Evolutionary conservation across 92 coral and sea anemone genomes (phyloP).

Genomic region (Umimayanthus kanabou): DNA sequence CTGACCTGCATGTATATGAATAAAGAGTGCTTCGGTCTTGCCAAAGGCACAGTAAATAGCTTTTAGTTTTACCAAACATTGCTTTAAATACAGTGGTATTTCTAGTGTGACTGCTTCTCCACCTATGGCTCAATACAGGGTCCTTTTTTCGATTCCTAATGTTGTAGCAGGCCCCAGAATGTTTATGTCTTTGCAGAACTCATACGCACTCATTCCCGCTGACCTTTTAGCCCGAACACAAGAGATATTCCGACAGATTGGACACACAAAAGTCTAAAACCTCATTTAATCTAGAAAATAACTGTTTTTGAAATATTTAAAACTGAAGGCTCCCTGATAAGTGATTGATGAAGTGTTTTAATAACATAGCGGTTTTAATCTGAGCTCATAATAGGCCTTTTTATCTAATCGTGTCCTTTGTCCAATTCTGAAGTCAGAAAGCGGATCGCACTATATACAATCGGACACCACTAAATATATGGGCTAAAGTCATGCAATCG

Average conservation of each 20-base stretch:
- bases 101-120: neutral
- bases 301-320: neutral
- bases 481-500: conserved; percentile 49
- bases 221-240: neutral
- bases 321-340: neutral
- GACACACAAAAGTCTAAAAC: neutral
- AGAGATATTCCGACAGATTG: too few relatives aligned
- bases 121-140: neutral
- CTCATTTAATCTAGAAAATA: neutral
- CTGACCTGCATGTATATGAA: neutral
- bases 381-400: neutral
- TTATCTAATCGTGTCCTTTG: neutral
- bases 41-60: neutral
- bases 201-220: neutral
- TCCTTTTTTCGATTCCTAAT: too few relatives aligned
- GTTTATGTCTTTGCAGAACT: too few relatives aligned
- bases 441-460: neutral
- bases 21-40: too few relatives aligned
- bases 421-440: neutral
- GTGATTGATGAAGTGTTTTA: neutral
- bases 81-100: neutral
- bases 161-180: too few relatives aligned
- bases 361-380: neutral
- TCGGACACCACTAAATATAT: neutral
- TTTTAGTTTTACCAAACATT: too few relatives aligned